Evolutionary conservation across 2,113 vertebrate genomes (phyloP).

Genomic region (Amphilophus citrinellus): DNA sequence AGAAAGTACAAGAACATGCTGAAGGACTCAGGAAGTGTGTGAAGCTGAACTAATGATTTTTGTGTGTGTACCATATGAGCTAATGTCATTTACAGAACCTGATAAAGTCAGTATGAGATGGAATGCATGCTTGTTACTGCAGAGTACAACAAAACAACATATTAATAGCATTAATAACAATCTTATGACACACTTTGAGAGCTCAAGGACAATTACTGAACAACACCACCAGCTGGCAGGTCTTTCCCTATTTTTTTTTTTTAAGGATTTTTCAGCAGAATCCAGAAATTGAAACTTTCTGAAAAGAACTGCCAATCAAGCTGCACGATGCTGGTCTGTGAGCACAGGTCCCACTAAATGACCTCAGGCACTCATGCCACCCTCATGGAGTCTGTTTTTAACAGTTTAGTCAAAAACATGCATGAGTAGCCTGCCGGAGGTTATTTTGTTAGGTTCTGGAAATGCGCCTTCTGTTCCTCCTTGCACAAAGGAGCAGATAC

Average conservation of each 20-base stretch:
- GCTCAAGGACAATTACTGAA: not conserved
- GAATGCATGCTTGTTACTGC: not conserved
- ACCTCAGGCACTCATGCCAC: too few species aligned
- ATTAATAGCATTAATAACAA: not conserved
- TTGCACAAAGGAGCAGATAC: not conserved
- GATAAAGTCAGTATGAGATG: constrained; percentile 13
- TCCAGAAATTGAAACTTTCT: not conserved
- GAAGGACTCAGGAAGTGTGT: constrained; percentile 53
- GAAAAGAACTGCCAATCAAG: not conserved
- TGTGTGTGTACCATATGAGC: not conserved
- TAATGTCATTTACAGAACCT: constrained; percentile 14
- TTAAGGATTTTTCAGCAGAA: not conserved
- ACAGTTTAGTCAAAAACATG: too few species aligned
- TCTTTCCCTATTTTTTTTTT: not conserved
- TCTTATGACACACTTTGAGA: not conserved
- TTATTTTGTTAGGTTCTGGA: not conserved
- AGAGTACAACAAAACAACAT: not conserved
- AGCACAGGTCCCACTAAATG: not conserved
- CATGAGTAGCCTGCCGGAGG: not conserved
- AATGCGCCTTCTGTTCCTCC: not conserved
- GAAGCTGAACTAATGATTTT: constrained; percentile 45
- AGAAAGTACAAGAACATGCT: constrained; percentile 63
- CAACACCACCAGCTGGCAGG: not conserved
- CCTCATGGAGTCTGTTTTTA: too few species aligned
- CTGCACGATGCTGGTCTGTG: not conserved